These are phyloP conservation scores for Crotalus helleri DNA, from an alignment of 2,113 vertebrate genomes.

Conservation along the genomic window DNA sequence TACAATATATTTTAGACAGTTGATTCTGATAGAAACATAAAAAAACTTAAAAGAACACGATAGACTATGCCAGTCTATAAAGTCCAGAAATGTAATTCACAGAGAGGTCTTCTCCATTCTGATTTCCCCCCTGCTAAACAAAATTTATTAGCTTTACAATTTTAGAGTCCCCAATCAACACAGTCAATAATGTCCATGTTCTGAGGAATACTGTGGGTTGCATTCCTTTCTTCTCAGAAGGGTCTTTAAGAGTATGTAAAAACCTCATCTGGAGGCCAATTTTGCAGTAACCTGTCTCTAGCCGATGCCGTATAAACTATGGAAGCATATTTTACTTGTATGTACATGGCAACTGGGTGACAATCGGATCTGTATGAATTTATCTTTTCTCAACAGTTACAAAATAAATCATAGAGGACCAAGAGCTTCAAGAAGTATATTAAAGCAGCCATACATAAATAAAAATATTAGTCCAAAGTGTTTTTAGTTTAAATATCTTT, in stretches of 20 bases:
- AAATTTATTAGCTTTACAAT: not conserved
- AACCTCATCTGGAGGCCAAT: not conserved
- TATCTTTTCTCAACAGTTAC: not conserved
- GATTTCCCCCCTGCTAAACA: not conserved
- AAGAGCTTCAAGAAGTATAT: slow-evolving; percentile 18
- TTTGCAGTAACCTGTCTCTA: not conserved
- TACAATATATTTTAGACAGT: not conserved
- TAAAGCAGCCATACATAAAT: slow-evolving; percentile 14
- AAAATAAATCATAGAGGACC: not conserved
- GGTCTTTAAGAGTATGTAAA: not conserved
- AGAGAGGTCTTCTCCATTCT: not conserved
- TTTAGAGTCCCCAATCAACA: not conserved
- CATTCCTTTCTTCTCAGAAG: not conserved
- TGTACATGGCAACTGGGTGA: not conserved
- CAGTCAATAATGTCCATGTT: not conserved
- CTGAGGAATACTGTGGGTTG: not conserved
- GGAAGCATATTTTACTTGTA: not conserved
- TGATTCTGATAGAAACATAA: not conserved
- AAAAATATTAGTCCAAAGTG: slow-evolving; percentile 7
- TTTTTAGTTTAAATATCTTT: slow-evolving; percentile 46
- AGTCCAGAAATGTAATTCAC: not conserved
- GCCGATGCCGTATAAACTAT: not conserved
- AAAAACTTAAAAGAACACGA: not conserved
- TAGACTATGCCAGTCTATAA: not conserved
- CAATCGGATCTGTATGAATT: not conserved